Base-by-base conservation (phyloP, 2,113 vertebrate species). In the Prunella himalayana region DNA sequence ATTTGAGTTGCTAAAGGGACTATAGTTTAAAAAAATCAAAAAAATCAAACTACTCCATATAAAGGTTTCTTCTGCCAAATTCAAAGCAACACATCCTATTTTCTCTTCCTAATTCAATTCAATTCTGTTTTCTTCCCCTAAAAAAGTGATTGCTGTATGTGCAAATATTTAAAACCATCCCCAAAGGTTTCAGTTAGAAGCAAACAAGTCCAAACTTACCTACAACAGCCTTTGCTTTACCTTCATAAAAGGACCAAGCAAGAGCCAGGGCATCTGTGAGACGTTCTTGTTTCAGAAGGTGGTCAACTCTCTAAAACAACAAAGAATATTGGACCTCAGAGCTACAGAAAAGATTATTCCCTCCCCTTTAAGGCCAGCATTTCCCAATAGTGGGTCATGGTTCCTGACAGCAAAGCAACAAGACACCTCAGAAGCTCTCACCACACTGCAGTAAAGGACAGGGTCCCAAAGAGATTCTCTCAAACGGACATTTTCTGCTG, bases 241-340 rank as follows among this genome's bases (percentile, higher is more conserved):
- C 99, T 95, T 99, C 99, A 60, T 99, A 98, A 94, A 99, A 99
- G 41, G 99, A 99, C 99, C 99, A 99, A 28, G 99, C 99, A 69
- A 99, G 97, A 88, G 98, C 97, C 70, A 99, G 97, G n/a, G 99
- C 99, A 97, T 99, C 99, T 8, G 98, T 98, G 86, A 99, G 98
- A 88, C 98, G 98, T 82, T 99, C 99, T 97, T 99, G 99, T 86
- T 99, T 99, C 97, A 99, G 94, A 47, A 99, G 97, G 69, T 98
- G 98, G 96, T 99, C 99, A 49, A 99, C 97, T 78, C 99, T 98
- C 99, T 99, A 96, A 82, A 97, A 97, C 5, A 57, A 78, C 24
- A 88, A 86, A 30, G 75, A 68, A 96, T 25, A 69, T 0, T 22
- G 82, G 39, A 91, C 2, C 22, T 96, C 30, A 83, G 75, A 41